Conservation (phyloP, 1,140 invertebrate species). For the Ladona fulva region DNA sequence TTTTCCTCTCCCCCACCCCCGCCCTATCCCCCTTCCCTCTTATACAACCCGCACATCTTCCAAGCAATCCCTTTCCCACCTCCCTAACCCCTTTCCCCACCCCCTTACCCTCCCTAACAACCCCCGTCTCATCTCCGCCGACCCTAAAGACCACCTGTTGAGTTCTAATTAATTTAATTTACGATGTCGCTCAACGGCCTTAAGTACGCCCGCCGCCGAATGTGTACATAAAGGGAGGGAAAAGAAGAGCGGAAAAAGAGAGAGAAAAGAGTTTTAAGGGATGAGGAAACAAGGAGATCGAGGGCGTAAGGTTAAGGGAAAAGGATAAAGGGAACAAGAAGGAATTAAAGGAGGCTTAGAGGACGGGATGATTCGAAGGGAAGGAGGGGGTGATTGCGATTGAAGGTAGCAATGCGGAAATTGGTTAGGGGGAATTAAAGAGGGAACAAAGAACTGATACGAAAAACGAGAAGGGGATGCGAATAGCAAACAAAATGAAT, state of each 20-base stretch:
- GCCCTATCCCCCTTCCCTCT: background rate
- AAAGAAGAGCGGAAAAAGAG: background rate
- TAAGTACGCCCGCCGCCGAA: too few species aligned
- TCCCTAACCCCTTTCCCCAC: background rate
- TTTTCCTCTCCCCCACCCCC: background rate
- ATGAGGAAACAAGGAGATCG: background rate
- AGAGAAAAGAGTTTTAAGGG: background rate
- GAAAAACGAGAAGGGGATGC: too few species aligned
- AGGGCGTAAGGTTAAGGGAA: background rate
- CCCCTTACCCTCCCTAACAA: background rate
- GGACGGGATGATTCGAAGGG: background rate
- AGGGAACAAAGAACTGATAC: too few species aligned
- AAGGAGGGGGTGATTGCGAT: background rate
- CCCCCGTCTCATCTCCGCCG: background rate
- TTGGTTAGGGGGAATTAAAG: too few species aligned
- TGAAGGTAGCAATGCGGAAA: background rate
- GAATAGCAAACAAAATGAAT: too few species aligned
- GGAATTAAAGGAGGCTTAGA: background rate
- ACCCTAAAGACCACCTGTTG: background rate
- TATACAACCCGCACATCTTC: background rate
- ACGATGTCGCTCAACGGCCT: background rate
- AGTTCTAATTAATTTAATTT: constrained; percentile 9
- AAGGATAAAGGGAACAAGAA: background rate
- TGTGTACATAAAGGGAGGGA: background rate
- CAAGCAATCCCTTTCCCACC: background rate